Percentiles rank a stretch among this genome's conserved stretches.
phyloP scores from a whole-genome alignment of 2,113 vertebrate genomes.

The Cettia cetti region DNA sequence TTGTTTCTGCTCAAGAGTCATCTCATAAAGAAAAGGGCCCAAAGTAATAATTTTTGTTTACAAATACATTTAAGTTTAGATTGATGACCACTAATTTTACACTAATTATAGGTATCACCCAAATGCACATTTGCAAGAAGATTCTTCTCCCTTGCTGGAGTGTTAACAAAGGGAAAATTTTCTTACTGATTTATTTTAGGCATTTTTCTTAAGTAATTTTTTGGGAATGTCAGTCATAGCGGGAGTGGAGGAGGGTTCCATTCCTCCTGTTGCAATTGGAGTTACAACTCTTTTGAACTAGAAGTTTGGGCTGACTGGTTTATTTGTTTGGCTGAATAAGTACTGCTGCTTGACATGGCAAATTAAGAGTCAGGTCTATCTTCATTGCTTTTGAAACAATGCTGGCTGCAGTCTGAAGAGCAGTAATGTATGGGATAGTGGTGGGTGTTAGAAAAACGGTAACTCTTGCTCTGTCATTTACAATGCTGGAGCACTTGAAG shows the following conservation, averaged over 20 bases:
- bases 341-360: not conserved
- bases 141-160: not conserved
- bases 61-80: not conserved
- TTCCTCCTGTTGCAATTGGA: not conserved
- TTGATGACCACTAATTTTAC: not conserved
- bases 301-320: not conserved
- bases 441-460: not conserved
- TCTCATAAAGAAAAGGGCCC: not conserved
- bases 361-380: not conserved
- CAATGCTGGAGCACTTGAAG: not conserved
- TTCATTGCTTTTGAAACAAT: not conserved
- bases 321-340: not conserved
- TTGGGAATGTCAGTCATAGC: not conserved
- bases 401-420: not conserved
- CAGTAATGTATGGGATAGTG: not conserved
- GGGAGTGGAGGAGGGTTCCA: not conserved
- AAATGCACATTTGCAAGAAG: not conserved
- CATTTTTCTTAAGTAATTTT: not conserved
- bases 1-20: not conserved
- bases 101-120: not conserved
- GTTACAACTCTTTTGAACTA: not conserved
- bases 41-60: not conserved
- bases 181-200: not conserved
- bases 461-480: not conserved
- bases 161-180: not conserved